Base-by-base conservation (phyloP, 2,888 invertebrate species). In the Drosophila mulleri region DNA sequence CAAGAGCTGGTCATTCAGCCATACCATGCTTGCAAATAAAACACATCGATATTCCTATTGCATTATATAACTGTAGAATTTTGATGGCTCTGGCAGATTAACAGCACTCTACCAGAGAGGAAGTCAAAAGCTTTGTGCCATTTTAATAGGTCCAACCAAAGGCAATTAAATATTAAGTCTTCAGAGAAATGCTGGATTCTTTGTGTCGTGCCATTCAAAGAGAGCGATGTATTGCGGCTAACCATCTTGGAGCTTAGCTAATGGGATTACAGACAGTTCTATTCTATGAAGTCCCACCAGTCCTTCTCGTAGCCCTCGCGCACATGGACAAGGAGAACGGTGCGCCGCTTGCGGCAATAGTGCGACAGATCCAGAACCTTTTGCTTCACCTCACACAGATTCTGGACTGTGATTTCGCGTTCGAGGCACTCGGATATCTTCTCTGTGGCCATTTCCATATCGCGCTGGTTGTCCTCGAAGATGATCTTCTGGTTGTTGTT, bases 291-390 rank as follows among this genome's bases (percentile, higher is more conserved):
- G 91, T 97, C 97, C 99, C 99, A 99, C 96, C 98, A 96, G 92
- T 99, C 98, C 94, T 98, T 98, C 93, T 99, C 99, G 93, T 99
- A 98, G 71, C 99, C 99, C 94, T 99, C 99, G 92, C 98, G 97
- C 50, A 99, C 99, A 93, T 99, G 99, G 92, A 98, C 98, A 88
- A 99, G 94, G 75, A 99, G 94, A 79, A 98, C 98, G 94, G 98
- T 97, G 83, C 99, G 96, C 91, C 99, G 96, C 93, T 97, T 97
- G 94, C 99, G 98, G 94, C 99, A 99, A 93, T 99, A 99, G 94
- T 98, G 98, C 93, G 50, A 93, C 92, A 75, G 98, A 91, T 99
- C 98, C 94, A 98, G 98, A 89, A 99, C 99, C 94, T 98, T 99
- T 94, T 99, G 99, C 94, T 99, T 99, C 91, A 99, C 98, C 91